Evolutionary conservation across 1,140 invertebrate species (phyloP).

Genomic region (Philopotamus ludificatus): DNA sequence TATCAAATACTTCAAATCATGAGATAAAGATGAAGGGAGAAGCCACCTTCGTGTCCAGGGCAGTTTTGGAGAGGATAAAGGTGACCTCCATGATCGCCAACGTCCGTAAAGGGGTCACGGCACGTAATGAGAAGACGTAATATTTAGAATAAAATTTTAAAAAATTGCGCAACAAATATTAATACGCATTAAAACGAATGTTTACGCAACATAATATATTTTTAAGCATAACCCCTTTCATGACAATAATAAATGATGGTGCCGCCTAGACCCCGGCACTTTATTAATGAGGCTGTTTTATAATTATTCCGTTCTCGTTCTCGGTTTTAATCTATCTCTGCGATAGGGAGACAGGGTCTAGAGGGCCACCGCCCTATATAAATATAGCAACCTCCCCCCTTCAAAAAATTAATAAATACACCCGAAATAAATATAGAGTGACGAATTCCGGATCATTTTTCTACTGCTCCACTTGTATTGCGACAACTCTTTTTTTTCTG

Average conservation of each 20-base stretch:
- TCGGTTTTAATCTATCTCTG: constrained; percentile 23
- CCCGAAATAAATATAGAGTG: neutral
- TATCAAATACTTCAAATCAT: too few species aligned
- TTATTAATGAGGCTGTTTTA: constrained; percentile 26
- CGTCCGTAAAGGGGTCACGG: too few species aligned
- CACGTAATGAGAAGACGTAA: too few species aligned
- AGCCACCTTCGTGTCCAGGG: too few species aligned
- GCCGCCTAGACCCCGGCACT: constrained; percentile 7
- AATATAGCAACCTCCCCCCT: neutral
- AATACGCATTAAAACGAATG: too few species aligned
- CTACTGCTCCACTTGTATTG: neutral
- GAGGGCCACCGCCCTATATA: neutral
- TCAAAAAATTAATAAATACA: neutral
- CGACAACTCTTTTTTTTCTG: neutral
- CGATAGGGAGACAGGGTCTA: constrained; percentile 1
- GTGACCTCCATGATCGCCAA: too few species aligned
- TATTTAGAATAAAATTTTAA: too few species aligned
- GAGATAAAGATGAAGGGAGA: too few species aligned
- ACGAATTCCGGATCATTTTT: neutral
- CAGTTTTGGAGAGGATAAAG: too few species aligned
- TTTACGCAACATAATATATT: too few species aligned
- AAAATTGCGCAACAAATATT: too few species aligned
- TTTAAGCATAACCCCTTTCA: too few species aligned
- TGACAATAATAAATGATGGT: constrained; percentile 21
- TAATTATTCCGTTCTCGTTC: constrained; percentile 25